Percentiles rank a stretch among this genome's conserved stretches.
These are phyloP conservation scores for Lepisosteus oculatus DNA, from an alignment of 2,113 vertebrate species.

Conservation along the genomic window DNA sequence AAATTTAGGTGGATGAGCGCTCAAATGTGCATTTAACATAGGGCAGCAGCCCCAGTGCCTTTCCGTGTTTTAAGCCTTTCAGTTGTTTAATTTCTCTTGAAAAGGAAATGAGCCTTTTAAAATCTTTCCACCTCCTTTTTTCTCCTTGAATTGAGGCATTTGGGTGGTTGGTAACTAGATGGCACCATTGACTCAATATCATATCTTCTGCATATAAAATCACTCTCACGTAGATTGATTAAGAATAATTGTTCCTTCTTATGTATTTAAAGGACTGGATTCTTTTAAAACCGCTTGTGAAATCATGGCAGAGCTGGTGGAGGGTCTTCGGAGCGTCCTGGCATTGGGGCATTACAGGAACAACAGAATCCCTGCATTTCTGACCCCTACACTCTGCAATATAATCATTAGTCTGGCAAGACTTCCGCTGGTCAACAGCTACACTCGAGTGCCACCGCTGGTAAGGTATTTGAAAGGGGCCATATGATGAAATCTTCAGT, in stretches of 20 bases:
- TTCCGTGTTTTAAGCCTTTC: no score
- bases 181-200: not conserved
- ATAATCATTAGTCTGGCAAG: conserved; percentile 88
- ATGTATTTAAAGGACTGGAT: conserved; percentile 55
- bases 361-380: conserved; percentile 75
- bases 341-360: conserved; percentile 80
- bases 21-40: no score
- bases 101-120: no score
- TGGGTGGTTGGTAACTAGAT: no score
- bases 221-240: not conserved
- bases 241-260: not conserved
- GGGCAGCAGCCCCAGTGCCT: no score
- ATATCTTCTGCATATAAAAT: not conserved
- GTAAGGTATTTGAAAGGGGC: conserved; percentile 56
- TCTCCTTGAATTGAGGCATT: no score
- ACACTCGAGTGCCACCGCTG: conserved; percentile 87
- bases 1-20: no score
- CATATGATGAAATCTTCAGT: no score
- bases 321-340: conserved; percentile 78
- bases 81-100: no score
- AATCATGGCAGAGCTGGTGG: conserved; percentile 89
- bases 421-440: conserved; percentile 93
- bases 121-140: no score
- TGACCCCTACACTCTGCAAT: conserved; percentile 83
- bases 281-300: conserved; percentile 74